These are phyloP conservation scores for Agraylea sexmaculata DNA, from an alignment of 1,140 invertebrate genomes.

Conservation along the genomic window DNA sequence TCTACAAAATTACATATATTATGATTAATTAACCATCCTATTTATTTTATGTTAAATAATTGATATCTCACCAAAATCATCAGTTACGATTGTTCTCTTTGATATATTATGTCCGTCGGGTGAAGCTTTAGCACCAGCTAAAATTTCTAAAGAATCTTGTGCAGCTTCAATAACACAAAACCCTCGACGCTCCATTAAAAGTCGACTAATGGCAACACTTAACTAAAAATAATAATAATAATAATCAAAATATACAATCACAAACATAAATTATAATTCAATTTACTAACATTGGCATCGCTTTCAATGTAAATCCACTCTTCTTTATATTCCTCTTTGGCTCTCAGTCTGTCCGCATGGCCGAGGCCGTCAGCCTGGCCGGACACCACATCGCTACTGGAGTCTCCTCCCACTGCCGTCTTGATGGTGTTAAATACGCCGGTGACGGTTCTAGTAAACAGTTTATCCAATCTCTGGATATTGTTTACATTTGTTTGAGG, in stretches of 20 bases:
- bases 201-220: slow-evolving; percentile 12
- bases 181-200: slow-evolving; percentile 16
- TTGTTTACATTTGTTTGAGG: slow-evolving; percentile 27
- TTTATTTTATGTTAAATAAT: no score
- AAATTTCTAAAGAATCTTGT: slow-evolving; percentile 18
- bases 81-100: neutral
- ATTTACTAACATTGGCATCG: slow-evolving; percentile 17
- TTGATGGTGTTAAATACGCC: slow-evolving; percentile 37
- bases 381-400: slow-evolving; percentile 19
- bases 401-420: slow-evolving; percentile 34
- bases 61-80: slow-evolving; percentile 11
- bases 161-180: slow-evolving; percentile 20
- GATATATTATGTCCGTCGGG: no score
- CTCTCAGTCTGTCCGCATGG: slow-evolving; percentile 7
- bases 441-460: slow-evolving; percentile 37
- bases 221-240: slow-evolving; percentile 9
- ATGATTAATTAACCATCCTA: no score
- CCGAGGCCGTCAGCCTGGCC: slow-evolving; percentile 11
- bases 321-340: slow-evolving; percentile 10
- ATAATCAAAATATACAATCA: neutral
- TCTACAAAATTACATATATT: no score
- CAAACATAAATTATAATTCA: neutral
- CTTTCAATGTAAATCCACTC: slow-evolving; percentile 19
- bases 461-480: slow-evolving; percentile 35
- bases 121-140: slow-evolving; percentile 4